Percentiles rank a stretch among this genome's conserved stretches.
Evolutionary conservation across 2,888 invertebrate species (phyloP).

Genomic region (Coecobrya sp.): DNA sequence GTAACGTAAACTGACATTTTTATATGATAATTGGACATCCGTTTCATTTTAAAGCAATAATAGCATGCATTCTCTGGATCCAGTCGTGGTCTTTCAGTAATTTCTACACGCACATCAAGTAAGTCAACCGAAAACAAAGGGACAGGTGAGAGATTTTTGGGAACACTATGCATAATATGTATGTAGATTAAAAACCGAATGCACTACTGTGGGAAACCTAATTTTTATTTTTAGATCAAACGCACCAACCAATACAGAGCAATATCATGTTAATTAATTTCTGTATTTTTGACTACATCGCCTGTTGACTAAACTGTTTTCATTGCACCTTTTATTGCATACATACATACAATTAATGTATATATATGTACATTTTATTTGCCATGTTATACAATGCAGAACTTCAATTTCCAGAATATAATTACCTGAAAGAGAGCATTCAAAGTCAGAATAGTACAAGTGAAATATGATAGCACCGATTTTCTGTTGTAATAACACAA

Average conservation of each 20-base stretch:
- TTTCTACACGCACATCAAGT: conserved; percentile 69
- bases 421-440: too few species aligned
- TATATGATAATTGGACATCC: conserved; percentile 80
- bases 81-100: conserved; percentile 1
- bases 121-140: conserved; percentile 60
- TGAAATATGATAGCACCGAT: background rate
- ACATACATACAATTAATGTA: too few species aligned
- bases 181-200: background rate
- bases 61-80: background rate
- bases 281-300: too few species aligned
- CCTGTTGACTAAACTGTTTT: too few species aligned
- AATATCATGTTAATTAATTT: too few species aligned
- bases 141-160: conserved; percentile 71
- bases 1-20: conserved; percentile 74
- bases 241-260: too few species aligned
- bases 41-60: conserved; percentile 56
- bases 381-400: too few species aligned
- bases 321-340: too few species aligned
- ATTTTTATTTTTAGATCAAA: conserved; percentile 4
- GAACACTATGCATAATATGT: background rate
- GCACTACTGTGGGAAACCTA: conserved; percentile 16
- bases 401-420: too few species aligned
- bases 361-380: too few species aligned
- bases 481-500: background rate
- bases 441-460: too few species aligned